Percentiles rank a stretch among this genome's conserved stretches.
Conservation (phyloP, 2,113 vertebrate species). For the Cyanoramphus novaezelandiae region DNA sequence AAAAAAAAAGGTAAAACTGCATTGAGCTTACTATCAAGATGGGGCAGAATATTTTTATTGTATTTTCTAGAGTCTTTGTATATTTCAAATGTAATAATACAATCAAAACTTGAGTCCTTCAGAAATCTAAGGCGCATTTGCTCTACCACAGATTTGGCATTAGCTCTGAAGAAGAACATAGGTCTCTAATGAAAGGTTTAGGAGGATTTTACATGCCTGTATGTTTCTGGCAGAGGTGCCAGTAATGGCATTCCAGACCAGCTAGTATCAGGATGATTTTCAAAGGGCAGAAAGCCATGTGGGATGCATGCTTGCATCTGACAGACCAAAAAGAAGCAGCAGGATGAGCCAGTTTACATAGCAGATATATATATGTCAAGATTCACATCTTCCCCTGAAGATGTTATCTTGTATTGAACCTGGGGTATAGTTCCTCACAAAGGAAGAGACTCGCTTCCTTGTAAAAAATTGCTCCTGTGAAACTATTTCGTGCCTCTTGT, state of each 20-base stretch:
- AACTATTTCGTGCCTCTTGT: not conserved
- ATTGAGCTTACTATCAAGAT: not conserved
- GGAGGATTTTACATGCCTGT: not conserved
- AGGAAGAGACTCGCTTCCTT: not conserved
- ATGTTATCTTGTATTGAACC: not conserved
- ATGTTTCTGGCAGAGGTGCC: not conserved
- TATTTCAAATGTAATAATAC: not conserved
- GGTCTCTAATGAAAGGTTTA: not conserved
- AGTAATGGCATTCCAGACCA: not conserved
- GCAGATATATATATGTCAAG: not conserved
- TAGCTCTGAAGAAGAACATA: not conserved
- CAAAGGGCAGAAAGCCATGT: not conserved
- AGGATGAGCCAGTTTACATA: not conserved
- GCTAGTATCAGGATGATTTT: not conserved
- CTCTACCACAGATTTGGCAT: not conserved
- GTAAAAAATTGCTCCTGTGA: accelerated
- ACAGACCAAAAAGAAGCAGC: not conserved
- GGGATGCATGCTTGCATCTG: not conserved
- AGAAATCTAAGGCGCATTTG: not conserved
- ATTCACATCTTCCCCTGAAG: not conserved
- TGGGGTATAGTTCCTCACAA: not conserved
- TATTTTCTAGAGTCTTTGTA: not conserved
- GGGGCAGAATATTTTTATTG: not conserved
- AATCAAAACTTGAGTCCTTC: not conserved
- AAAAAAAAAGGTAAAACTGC: not conserved